Conservation (phyloP, 2,888 invertebrate genomes). For the Mellilla xanthometata region DNA sequence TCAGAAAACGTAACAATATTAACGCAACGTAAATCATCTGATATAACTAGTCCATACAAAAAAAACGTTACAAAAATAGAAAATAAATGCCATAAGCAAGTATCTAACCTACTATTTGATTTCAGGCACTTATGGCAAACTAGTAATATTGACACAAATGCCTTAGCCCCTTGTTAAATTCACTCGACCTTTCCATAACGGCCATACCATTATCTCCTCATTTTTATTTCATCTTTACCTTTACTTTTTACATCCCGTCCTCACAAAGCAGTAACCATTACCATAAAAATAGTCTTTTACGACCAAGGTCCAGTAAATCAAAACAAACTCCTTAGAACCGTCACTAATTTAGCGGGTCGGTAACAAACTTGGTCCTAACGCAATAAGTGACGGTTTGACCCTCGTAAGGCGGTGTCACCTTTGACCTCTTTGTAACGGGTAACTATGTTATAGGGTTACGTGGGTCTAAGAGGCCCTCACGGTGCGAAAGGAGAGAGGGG, state of each 20-base stretch:
- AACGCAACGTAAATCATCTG: too few relatives aligned
- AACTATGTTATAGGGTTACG: slow-evolving; percentile 73
- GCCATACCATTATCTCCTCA: slow-evolving; percentile 3
- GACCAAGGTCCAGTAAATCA: slow-evolving; percentile 46
- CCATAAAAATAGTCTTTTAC: slow-evolving; percentile 17
- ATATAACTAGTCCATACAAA: too few relatives aligned
- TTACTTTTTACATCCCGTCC: slow-evolving; percentile 10
- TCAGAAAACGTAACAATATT: too few relatives aligned
- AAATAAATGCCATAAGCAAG: too few relatives aligned
- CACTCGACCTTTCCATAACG: slow-evolving; percentile 7
- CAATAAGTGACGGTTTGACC: slow-evolving; percentile 71
- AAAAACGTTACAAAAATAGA: too few relatives aligned
- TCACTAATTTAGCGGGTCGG: slow-evolving; percentile 55
- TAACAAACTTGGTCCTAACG: slow-evolving; percentile 67
- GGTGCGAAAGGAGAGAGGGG: slow-evolving; percentile 87
- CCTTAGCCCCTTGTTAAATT: slow-evolving; percentile 4
- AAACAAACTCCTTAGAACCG: slow-evolving; percentile 48
- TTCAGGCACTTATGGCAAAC: neutral
- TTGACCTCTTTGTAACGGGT: slow-evolving; percentile 53
- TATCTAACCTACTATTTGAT: too few relatives aligned
- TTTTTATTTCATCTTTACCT: slow-evolving; percentile 13
- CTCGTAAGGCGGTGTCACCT: slow-evolving; percentile 68
- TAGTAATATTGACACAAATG: neutral
- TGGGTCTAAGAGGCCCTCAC: slow-evolving; percentile 80
- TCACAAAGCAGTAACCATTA: slow-evolving; percentile 20